These are phyloP conservation scores for Sprattus sprattus DNA, from an alignment of 2,113 vertebrate species.

Conservation along the genomic window DNA sequence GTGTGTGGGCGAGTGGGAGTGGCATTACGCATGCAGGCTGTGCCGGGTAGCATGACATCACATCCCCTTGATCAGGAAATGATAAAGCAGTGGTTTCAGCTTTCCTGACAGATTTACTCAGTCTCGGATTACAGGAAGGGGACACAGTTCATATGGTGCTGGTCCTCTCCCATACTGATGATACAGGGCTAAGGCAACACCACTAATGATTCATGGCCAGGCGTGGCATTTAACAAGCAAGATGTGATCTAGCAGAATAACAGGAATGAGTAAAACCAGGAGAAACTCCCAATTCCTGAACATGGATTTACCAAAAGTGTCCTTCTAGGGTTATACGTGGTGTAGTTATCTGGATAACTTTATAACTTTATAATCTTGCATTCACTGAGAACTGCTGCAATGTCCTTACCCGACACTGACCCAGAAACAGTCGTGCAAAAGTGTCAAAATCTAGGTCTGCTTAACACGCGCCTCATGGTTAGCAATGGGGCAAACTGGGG, in stretches of 20 bases:
- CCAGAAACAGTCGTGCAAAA: too few relatives aligned
- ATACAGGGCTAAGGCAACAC: neutral
- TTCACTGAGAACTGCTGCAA: too few relatives aligned
- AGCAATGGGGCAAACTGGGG: too few relatives aligned
- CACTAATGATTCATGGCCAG: neutral
- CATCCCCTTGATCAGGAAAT: slow-evolving; percentile 27
- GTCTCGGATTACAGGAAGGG: slow-evolving; percentile 31
- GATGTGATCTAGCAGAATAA: neutral
- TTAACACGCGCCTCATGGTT: too few relatives aligned
- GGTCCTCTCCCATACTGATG: neutral
- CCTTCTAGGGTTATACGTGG: too few relatives aligned
- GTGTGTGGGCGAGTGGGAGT: neutral
- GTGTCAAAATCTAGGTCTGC: too few relatives aligned
- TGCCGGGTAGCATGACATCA: slow-evolving; percentile 17
- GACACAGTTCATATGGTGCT: neutral
- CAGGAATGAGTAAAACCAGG: neutral
- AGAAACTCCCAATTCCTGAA: neutral
- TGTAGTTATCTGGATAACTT: neutral
- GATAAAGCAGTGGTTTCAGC: slow-evolving; percentile 20
- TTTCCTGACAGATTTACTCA: slow-evolving; percentile 23
- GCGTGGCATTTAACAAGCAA: neutral
- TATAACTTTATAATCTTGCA: neutral
- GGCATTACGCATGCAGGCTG: neutral
- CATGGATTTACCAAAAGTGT: too few relatives aligned
- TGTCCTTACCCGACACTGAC: too few relatives aligned